phyloP scores from a whole-genome alignment of 2,888 invertebrate species.

The Crossocerus cetratus region DNA sequence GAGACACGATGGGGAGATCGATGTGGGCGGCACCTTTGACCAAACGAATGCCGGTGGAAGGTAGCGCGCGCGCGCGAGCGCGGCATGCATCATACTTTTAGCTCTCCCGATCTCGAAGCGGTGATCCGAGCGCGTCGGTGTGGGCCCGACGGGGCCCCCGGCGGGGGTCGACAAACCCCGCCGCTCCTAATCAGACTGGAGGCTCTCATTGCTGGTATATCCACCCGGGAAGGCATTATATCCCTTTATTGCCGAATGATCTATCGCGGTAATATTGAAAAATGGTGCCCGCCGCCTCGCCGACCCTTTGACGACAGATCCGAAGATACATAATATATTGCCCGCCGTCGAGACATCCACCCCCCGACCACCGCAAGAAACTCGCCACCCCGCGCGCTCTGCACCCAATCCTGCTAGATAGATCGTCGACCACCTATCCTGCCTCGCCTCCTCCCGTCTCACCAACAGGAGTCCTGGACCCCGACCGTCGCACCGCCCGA shows the following conservation, averaged over 20 bases:
- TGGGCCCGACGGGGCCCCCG: constrained; percentile 8
- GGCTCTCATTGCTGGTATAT: constrained; percentile 56
- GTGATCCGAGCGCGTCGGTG: too few species aligned
- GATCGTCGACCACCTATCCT: too few species aligned
- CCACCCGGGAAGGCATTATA: constrained; percentile 51
- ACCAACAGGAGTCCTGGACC: too few species aligned
- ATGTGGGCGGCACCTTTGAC: constrained; percentile 60
- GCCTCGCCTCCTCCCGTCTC: too few species aligned
- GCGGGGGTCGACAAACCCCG: constrained; percentile 58
- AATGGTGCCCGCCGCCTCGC: constrained; percentile 55
- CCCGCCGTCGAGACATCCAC: background rate
- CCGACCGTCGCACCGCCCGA: too few species aligned
- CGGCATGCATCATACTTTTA: constrained; percentile 59
- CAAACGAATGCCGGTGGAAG: constrained; percentile 46
- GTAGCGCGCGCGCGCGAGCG: too few species aligned
- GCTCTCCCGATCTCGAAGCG: constrained; percentile 19
- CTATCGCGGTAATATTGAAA: constrained; percentile 67
- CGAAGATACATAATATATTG: constrained; percentile 62
- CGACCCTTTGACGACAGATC: constrained; percentile 62
- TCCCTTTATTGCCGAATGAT: constrained; percentile 64
- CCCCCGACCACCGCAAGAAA: too few species aligned
- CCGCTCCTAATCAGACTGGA: constrained; percentile 59
- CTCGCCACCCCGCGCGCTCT: too few species aligned
- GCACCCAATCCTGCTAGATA: too few species aligned
- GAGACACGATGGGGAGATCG: constrained; percentile 54